Conservation (phyloP, 1,140 invertebrate genomes). For the Mercenaria mercenaria region DNA sequence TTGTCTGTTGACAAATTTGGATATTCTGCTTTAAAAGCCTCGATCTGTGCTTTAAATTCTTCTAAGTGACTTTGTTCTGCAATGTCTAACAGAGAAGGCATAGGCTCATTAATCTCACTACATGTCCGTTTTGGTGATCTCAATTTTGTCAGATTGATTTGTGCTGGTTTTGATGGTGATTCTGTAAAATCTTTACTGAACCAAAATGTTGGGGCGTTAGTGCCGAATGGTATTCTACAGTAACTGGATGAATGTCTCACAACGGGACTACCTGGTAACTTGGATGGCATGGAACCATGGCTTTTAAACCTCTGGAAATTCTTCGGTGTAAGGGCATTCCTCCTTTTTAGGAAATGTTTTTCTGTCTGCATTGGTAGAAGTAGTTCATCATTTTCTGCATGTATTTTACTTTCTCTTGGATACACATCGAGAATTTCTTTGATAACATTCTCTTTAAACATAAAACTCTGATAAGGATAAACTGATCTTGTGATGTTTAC, state of each 20-base stretch:
- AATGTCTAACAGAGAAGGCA: background rate
- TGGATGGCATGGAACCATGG: background rate
- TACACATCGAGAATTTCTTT: constrained; percentile 4
- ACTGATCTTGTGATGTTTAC: background rate
- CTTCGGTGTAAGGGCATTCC: background rate
- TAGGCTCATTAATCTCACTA: constrained; percentile 25
- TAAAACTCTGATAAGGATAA: background rate
- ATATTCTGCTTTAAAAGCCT: constrained; percentile 26
- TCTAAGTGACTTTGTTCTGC: background rate
- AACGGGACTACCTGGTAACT: background rate
- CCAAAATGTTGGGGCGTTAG: constrained; percentile 34
- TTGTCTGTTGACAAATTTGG: background rate
- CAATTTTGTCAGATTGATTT: background rate
- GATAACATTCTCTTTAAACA: background rate
- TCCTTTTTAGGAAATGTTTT: background rate
- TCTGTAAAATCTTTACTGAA: constrained; percentile 61
- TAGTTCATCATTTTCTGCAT: background rate
- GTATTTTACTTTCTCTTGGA: background rate
- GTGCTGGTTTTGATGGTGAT: constrained; percentile 12
- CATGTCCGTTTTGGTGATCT: constrained; percentile 45
- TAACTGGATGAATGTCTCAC: constrained; percentile 29
- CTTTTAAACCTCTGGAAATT: background rate
- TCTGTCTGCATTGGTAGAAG: background rate
- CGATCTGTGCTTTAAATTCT: constrained; percentile 33
- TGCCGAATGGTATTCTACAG: constrained; percentile 58